These are phyloP conservation scores for Hirtodrosophila trivittata DNA, from an alignment of 2,888 invertebrate species.

Conservation along the genomic window DNA sequence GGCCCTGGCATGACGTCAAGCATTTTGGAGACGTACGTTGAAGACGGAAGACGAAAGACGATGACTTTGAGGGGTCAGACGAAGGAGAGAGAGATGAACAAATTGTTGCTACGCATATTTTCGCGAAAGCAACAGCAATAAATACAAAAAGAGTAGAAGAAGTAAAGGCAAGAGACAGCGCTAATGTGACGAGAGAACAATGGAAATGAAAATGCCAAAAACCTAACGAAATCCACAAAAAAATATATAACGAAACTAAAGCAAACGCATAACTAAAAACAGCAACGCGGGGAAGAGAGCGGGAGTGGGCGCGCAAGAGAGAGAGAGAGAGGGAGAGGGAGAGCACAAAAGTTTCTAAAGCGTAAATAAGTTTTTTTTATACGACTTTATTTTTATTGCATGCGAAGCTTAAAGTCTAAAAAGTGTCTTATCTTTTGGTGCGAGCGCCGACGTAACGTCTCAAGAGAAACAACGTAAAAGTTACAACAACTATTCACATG, in stretches of 20 bases:
- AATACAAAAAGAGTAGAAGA: slow-evolving; percentile 8
- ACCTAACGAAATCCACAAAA: not conserved
- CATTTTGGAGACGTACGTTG: slow-evolving; percentile 6
- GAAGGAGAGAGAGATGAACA: slow-evolving; percentile 32
- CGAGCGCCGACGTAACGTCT: slow-evolving; percentile 44
- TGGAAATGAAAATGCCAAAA: slow-evolving; percentile 64
- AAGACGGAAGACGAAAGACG: no score
- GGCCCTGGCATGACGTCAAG: slow-evolving; percentile 38
- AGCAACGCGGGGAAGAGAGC: not conserved
- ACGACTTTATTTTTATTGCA: slow-evolving; percentile 63
- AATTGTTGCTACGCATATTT: slow-evolving; percentile 61
- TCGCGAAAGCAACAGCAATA: slow-evolving; percentile 35
- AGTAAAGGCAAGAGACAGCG: slow-evolving; percentile 35
- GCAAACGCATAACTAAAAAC: slow-evolving; percentile 32
- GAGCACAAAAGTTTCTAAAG: slow-evolving; percentile 38
- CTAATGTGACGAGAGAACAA: slow-evolving; percentile 60
- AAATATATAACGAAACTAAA: slow-evolving; percentile 45
- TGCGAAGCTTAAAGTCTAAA: slow-evolving; percentile 69
- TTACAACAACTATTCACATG: not conserved
- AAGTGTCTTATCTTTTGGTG: slow-evolving; percentile 51
- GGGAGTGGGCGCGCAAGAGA: not conserved
- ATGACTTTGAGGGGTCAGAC: not conserved
- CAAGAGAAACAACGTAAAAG: slow-evolving; percentile 21
- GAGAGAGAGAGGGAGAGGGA: not conserved
- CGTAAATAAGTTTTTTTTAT: slow-evolving; percentile 61